Conservation (phyloP, 2,888 invertebrate genomes). For the Dione juno region DNA sequence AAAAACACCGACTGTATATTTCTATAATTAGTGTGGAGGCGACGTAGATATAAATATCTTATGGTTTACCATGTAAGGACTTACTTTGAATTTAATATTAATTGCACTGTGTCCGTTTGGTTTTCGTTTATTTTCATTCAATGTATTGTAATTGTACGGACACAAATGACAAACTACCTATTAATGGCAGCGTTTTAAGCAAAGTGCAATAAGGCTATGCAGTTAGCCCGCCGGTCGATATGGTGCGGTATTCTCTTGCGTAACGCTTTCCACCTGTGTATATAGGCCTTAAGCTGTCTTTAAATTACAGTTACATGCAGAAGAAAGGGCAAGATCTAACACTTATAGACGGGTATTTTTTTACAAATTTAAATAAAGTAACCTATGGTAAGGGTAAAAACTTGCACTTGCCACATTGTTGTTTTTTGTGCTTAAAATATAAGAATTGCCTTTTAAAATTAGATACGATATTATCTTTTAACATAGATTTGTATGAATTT, state of each 20-base stretch:
- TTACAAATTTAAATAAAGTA: neutral
- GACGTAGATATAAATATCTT: too few relatives aligned
- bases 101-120: neutral
- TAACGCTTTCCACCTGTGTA: constrained; percentile 62
- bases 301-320: constrained; percentile 59
- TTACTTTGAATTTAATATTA: neutral
- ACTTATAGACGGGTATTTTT: neutral
- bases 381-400: neutral
- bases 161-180: neutral
- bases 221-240: constrained; percentile 67
- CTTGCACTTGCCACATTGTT: neutral
- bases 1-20: too few relatives aligned
- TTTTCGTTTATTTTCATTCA: neutral
- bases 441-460: too few relatives aligned
- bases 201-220: constrained; percentile 49
- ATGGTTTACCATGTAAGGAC: neutral
- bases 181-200: constrained; percentile 23
- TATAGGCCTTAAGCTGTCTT: constrained; percentile 59
- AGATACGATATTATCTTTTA: too few relatives aligned
- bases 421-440: neutral
- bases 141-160: constrained; percentile 7
- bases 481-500: too few relatives aligned
- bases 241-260: constrained; percentile 62
- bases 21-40: too few relatives aligned
- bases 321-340: constrained; percentile 9